Percentiles rank a stretch among this genome's conserved stretches.
Evolutionary conservation across 2,113 vertebrate species (phyloP).

Genomic region (Hippocampus mohnikei): DNA sequence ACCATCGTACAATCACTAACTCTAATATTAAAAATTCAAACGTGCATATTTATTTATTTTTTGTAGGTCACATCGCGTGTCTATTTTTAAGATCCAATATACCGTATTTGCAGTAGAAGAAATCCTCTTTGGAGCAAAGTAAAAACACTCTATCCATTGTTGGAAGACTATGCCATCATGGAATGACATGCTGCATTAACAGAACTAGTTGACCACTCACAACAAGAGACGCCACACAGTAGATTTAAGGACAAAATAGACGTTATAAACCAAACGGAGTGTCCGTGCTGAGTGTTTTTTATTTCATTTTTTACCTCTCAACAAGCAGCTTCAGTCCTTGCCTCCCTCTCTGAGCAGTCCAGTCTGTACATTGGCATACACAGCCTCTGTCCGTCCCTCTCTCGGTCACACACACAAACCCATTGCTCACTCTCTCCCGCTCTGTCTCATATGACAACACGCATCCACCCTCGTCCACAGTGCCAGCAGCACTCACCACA

Average conservation of each 20-base stretch:
- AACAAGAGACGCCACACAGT: not conserved
- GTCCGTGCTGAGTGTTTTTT: slow-evolving; percentile 17
- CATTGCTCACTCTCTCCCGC: slow-evolving; percentile 35
- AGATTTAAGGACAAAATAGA: slow-evolving; percentile 1
- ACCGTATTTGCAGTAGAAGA: slow-evolving; percentile 12
- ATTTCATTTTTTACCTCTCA: slow-evolving; percentile 59
- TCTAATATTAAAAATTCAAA: slow-evolving; percentile 50
- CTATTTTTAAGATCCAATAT: not conserved
- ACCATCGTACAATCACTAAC: slow-evolving; percentile 46
- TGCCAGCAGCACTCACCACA: slow-evolving; percentile 42
- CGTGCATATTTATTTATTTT: slow-evolving; percentile 16
- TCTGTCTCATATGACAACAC: slow-evolving; percentile 26
- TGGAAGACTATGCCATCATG: slow-evolving; percentile 36
- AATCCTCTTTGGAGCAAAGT: slow-evolving; percentile 42
- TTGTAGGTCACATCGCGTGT: slow-evolving; percentile 43
- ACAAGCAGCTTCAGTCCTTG: slow-evolving; percentile 58
- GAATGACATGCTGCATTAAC: slow-evolving; percentile 30
- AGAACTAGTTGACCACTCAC: slow-evolving; percentile 11
- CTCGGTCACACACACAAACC: slow-evolving; percentile 16
- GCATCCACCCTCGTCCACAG: slow-evolving; percentile 25
- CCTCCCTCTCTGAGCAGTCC: slow-evolving; percentile 53
- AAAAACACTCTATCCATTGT: slow-evolving; percentile 21
- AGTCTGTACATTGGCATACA: slow-evolving; percentile 47
- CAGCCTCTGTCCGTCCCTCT: slow-evolving; percentile 23
- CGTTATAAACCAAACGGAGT: not conserved